Evolutionary conservation across 2,888 invertebrate genomes (phyloP), one percentile per base, ranked within the genome.

Genomic region (Villa cingulata): DNA sequence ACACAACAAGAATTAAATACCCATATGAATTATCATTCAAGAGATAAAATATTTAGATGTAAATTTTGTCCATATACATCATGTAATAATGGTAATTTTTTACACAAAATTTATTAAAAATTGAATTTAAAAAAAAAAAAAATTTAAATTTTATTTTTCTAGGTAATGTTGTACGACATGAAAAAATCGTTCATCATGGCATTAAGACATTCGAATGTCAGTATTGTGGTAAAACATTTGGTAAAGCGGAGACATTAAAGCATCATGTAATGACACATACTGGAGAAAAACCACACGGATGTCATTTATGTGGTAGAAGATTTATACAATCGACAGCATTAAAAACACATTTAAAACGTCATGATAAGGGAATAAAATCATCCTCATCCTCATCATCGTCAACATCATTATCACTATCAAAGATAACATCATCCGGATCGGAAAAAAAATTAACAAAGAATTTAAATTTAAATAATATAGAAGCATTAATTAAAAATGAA

Each of bases 201-300:
- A 48, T 52, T 17, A 48, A 48, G 17, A 34, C 41, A 34, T 50
- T 36, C 32, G 23, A 16, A 5, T 52, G 52, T 34, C 4, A 37
- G 4, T 49, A 40, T 41, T 52, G 52, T 18, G 50, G 48, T 18
- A 36, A 40, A 23, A 39, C 50, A 4, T 52, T 52, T 45, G 52
- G 50, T 4, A 52, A 52, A 45, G 41, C 49, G 10, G 50, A 48
- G 37, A 49, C 49, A 3, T 38, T 51, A 15, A 49, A 48, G 38
- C 47, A 51, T 41, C 51, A 51, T 37, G 29, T 41, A 16, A 51
- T 51, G 51, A 45, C 43, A 23, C 51, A 51, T 23, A 51, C 51
- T 2, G 51, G 51, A 14, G 51, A 51, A 40, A 43, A 39, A 41
- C 51, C 51, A 5, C 43, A 42, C 17, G 34, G 17, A 29, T 51